Conservation (phyloP, 2,113 vertebrate species). For the Gorsachius goisagi region DNA sequence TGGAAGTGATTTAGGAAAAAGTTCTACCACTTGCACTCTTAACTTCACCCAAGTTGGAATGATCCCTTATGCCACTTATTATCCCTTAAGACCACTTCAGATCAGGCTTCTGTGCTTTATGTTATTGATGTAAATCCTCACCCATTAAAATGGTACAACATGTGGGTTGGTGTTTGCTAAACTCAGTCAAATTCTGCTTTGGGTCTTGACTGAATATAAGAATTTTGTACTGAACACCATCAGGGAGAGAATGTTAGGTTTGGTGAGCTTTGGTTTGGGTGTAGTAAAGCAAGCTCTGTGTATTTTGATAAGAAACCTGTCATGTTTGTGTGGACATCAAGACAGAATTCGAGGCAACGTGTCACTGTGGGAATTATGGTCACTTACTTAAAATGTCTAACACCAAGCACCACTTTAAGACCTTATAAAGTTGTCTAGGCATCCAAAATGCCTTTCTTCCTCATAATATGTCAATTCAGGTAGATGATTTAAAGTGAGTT, state of each 20-base stretch:
- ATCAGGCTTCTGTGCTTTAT: neutral
- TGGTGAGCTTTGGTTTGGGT: neutral
- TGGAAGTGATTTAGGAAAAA: neutral
- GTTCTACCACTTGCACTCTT: neutral
- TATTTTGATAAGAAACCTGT: neutral
- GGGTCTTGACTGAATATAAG: neutral
- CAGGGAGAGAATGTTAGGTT: neutral
- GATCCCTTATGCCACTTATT: neutral
- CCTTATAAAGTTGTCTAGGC: no score
- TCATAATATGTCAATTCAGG: neutral
- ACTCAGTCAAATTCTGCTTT: neutral
- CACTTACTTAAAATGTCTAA: neutral
- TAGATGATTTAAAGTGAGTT: neutral
- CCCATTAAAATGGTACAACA: neutral
- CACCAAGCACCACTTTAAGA: neutral
- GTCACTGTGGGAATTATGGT: neutral
- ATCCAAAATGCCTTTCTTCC: no score
- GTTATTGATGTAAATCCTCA: neutral
- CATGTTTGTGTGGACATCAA: neutral
- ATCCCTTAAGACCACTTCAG: neutral
- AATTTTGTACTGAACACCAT: neutral
- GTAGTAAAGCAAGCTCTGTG: neutral
- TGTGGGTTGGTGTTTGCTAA: neutral
- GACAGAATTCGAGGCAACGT: neutral
- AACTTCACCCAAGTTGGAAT: neutral